Conservation (phyloP, 2,113 vertebrate species). For the Chloebia gouldiae region DNA sequence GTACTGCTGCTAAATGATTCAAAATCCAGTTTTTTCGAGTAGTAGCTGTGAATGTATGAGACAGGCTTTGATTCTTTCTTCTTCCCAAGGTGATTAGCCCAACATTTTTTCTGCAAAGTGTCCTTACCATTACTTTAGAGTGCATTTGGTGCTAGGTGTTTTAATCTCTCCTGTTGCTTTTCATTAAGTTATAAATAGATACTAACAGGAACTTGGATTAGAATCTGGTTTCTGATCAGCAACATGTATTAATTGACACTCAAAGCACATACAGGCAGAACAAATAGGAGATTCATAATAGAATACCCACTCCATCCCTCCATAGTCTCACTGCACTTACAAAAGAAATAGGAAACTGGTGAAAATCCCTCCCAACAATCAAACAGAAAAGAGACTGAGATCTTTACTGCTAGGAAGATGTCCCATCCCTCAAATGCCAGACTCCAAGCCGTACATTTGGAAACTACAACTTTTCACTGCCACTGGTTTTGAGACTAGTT, state of each 20-base stretch:
- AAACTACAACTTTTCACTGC: neutral
- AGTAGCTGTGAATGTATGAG: neutral
- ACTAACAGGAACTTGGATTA: neutral
- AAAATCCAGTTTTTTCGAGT: neutral
- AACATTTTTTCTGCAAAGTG: neutral
- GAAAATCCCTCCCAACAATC: neutral
- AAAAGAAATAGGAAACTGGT: neutral
- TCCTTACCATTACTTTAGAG: neutral
- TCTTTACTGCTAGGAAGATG: neutral
- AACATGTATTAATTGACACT: neutral
- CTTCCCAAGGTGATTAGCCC: neutral
- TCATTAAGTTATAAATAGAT: neutral
- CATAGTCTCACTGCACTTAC: neutral
- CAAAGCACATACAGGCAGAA: neutral
- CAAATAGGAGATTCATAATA: neutral
- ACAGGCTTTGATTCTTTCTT: neutral
- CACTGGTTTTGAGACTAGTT: neutral
- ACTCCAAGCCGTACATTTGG: neutral
- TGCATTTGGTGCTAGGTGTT: neutral
- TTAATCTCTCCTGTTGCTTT: neutral
- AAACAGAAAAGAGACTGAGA: neutral
- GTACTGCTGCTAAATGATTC: neutral
- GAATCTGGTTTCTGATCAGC: neutral
- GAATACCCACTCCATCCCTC: neutral
- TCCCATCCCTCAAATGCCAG: neutral